Conservation (phyloP, 2,888 invertebrate genomes). For the Morpho deidamia region DNA sequence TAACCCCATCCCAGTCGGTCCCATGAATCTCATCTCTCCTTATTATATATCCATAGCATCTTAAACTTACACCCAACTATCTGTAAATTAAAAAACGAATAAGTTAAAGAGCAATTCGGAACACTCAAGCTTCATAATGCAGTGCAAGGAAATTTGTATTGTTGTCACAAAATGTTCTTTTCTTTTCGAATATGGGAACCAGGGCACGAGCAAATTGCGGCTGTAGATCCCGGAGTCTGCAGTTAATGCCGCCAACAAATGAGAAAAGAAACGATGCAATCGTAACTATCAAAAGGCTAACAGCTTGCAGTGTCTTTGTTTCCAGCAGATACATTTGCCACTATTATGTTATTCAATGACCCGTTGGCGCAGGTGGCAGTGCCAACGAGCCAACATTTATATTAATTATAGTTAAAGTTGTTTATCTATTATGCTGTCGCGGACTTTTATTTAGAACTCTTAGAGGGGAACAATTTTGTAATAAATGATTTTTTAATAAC, state of each 20-base stretch:
- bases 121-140: conserved; percentile 15
- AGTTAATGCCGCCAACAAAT: conserved; percentile 26
- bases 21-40: no score
- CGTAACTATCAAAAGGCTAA: conserved; percentile 19
- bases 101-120: conserved; percentile 19
- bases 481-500: no score
- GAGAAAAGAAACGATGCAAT: conserved; percentile 22
- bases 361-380: no score
- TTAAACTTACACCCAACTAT: no score
- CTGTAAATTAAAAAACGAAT: neutral
- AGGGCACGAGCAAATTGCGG: conserved; percentile 18
- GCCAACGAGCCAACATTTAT: no score
- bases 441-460: no score
- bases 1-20: no score
- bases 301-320: conserved; percentile 17
- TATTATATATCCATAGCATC: no score
- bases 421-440: no score
- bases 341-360: no score
- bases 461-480: no score
- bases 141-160: conserved; percentile 18
- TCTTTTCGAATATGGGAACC: conserved; percentile 19
- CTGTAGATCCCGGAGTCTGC: conserved; percentile 14
- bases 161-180: conserved; percentile 22
- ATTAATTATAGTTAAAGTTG: no score
- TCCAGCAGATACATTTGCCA: neutral